These are phyloP conservation scores for Scotopteryx bipunctaria DNA, from an alignment of 2,888 invertebrate genomes.

Conservation along the genomic window DNA sequence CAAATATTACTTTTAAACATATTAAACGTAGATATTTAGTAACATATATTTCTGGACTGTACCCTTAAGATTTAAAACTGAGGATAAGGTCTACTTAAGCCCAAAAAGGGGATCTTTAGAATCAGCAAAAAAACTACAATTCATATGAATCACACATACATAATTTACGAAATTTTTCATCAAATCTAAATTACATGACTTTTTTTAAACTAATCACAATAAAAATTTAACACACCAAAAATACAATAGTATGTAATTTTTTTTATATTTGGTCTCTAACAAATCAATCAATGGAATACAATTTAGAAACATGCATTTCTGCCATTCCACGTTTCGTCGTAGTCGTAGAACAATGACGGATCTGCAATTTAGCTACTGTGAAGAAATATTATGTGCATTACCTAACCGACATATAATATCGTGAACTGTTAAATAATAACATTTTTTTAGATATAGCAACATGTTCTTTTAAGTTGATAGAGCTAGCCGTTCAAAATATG, in stretches of 20 bases:
- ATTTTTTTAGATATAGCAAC: too few relatives aligned
- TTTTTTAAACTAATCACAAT: constrained; percentile 19
- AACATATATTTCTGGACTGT: neutral
- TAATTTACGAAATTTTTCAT: constrained; percentile 1
- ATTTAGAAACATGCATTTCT: too few relatives aligned
- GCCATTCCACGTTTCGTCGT: too few relatives aligned
- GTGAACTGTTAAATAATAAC: too few relatives aligned
- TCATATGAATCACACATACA: constrained; percentile 4
- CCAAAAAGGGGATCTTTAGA: too few relatives aligned
- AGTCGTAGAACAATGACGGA: too few relatives aligned
- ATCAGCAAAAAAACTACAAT: neutral
- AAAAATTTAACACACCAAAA: constrained; percentile 16
- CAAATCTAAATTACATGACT: constrained; percentile 17
- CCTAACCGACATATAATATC: too few relatives aligned
- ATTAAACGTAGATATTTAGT: neutral
- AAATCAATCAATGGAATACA: constrained; percentile 25
- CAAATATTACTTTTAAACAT: too few relatives aligned
- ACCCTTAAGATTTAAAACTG: constrained; percentile 2
- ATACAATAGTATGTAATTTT: constrained; percentile 3
- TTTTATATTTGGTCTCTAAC: constrained; percentile 32
- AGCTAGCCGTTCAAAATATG: too few relatives aligned
- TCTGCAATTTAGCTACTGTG: too few relatives aligned
- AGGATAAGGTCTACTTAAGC: neutral
- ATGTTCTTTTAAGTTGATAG: too few relatives aligned
- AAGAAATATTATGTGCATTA: too few relatives aligned